phyloP scores from a whole-genome alignment of 2,797 vertebrate genomes.

The Austrolebias charrua region DNA sequence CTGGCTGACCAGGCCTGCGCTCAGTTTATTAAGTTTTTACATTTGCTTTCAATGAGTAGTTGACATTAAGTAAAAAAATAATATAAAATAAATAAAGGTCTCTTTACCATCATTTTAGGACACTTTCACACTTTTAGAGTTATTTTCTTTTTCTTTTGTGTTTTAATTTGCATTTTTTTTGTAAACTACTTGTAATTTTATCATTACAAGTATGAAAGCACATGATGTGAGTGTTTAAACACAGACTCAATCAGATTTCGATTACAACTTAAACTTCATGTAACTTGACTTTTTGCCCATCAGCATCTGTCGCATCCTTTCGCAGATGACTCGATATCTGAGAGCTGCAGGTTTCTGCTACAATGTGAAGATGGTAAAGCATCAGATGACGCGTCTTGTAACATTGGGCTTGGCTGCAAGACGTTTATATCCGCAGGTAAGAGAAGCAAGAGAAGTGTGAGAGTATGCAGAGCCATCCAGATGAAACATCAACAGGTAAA shows the following conservation, averaged over 20 bases:
- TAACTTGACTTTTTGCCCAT: neutral
- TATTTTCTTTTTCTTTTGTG: too few species aligned
- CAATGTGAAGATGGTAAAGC: constrained; percentile 16
- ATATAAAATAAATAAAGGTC: too few species aligned
- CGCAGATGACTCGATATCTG: constrained; percentile 13
- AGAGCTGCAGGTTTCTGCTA: constrained; percentile 17
- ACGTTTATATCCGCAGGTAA: constrained; percentile 81
- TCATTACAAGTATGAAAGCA: too few species aligned
- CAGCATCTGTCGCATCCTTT: neutral
- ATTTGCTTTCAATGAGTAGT: too few species aligned
- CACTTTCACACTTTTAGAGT: too few species aligned
- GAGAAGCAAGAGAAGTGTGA: constrained; percentile 67
- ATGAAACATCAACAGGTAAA: constrained; percentile 6
- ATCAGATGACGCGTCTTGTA: constrained; percentile 47
- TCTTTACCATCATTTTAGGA: too few species aligned
- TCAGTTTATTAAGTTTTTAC: too few species aligned
- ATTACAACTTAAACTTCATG: neutral
- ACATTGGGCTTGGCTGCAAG: constrained; percentile 36
- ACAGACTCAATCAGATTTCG: constrained; percentile 1
- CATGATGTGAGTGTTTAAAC: constrained; percentile 1
- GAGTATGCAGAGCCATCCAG: constrained; percentile 11
- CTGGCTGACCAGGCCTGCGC: constrained; percentile 10
- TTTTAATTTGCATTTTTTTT: too few species aligned
- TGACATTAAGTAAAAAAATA: too few species aligned
- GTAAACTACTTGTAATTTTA: too few species aligned